Evolutionary conservation across 2,888 invertebrate genomes (phyloP), one percentile per base, ranked within the genome.

Genomic region (Axea sp.): DNA sequence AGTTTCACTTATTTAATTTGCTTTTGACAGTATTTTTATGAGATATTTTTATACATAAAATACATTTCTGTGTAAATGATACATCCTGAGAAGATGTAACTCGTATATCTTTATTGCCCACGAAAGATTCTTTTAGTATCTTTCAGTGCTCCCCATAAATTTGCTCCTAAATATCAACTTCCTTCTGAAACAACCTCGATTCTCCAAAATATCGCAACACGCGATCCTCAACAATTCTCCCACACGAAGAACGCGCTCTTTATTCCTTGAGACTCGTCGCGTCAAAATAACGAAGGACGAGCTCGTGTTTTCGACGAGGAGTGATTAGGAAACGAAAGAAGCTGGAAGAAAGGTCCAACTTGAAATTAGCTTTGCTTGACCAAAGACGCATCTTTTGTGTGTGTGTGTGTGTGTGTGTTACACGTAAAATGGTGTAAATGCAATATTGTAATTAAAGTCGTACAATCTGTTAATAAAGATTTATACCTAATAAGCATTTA

Each of bases 221-320:
- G 64, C 53, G 43, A 53, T 53, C 30, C 19, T 15, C 51, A 41
- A 28, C 15, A 33, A 24, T 43, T 51, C 39, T 49, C 31, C 31
- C 39, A 31, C 31, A 43, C 41, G 62, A 51, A 60, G 30, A 41
- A 31, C 62, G 49, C 53, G 64, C 53, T 53, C 43, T 43, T 53
- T 64, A 53, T 64, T 43, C 51, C 55, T 14, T 35, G 45, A 64
- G 55, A 65, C 47, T 57, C 47, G 57, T 39, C 55, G 45, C 55
- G 65, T 65, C 65, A 55, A 55, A 65, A 65, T 65, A 65, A 53
- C 53, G 53, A 51, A 51, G 53, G 65, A 47, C 55, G 55, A 47
- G 55, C 45, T 67, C 55, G 55, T 67, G 47, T 67, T 67, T 67
- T 47, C 37, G 12, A 37, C 47, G 47, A 12, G 28, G 37, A 47